Evolutionary conservation across 2,113 vertebrate genomes (phyloP).

Genomic region (Ammodytes marinus): DNA sequence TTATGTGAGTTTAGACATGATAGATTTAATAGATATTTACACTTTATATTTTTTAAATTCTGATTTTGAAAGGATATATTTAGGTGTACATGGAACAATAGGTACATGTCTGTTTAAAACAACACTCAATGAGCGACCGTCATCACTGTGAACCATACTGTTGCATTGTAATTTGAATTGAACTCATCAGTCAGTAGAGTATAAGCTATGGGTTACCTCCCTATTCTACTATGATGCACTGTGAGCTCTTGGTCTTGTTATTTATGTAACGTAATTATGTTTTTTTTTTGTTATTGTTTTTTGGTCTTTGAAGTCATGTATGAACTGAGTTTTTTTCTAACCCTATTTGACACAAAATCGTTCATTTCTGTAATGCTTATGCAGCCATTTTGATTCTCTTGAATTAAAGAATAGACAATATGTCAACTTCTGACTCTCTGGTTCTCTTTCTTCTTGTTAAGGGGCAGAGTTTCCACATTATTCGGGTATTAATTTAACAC

Average conservation of each 20-base stretch:
- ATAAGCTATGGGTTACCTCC: slow-evolving; percentile 55
- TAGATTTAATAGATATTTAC: background rate
- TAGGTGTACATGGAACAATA: background rate
- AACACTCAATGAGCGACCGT: slow-evolving; percentile 13
- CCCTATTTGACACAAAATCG: background rate
- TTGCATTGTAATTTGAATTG: background rate
- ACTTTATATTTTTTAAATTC: background rate
- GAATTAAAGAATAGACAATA: slow-evolving; percentile 31
- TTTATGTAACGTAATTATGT: background rate
- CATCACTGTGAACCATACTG: slow-evolving; percentile 39
- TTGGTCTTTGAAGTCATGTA: background rate
- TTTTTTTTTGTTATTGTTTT: background rate
- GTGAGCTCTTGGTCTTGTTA: background rate
- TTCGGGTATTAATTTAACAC: background rate
- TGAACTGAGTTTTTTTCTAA: background rate
- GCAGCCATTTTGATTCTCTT: background rate
- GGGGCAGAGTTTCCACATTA: background rate
- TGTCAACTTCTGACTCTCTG: background rate
- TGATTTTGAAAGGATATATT: background rate
- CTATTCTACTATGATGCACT: slow-evolving; percentile 7
- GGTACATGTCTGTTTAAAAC: background rate
- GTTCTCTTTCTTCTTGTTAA: background rate
- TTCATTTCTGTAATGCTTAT: slow-evolving; percentile 6
- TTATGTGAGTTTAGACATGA: too few species aligned
- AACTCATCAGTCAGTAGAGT: slow-evolving; percentile 24